Evolutionary conservation across 2,888 invertebrate species (phyloP).

Genomic region (Sepiola atlantica): DNA sequence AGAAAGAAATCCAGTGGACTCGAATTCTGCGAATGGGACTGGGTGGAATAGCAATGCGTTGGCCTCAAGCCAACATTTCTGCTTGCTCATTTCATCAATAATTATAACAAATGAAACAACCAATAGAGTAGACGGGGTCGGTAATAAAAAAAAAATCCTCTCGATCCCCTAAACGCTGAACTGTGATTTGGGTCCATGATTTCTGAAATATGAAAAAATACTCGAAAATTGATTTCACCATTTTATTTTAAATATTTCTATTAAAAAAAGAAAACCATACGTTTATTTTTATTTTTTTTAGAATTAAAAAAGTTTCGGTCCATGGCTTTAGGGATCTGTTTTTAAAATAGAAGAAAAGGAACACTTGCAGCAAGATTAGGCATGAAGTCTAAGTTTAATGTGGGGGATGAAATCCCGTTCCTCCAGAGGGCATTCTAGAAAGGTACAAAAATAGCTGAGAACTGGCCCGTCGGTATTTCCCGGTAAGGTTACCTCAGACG

Average conservation of each 20-base stretch:
- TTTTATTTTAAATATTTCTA: background rate
- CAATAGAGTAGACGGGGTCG: background rate
- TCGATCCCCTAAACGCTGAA: background rate
- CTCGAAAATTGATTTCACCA: background rate
- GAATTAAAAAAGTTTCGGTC: background rate
- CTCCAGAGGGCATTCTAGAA: too few relatives aligned
- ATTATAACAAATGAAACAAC: background rate
- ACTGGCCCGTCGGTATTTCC: too few relatives aligned
- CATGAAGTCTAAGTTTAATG: too few relatives aligned
- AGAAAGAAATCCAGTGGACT: background rate
- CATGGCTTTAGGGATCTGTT: background rate
- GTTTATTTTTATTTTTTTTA: background rate
- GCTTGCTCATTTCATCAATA: background rate
- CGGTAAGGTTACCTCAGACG: too few relatives aligned
- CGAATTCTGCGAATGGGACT: background rate
- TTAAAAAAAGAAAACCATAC: too few relatives aligned
- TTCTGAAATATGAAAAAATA: background rate
- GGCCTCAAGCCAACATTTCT: background rate
- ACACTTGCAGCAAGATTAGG: too few relatives aligned
- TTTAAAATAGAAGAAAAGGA: too few relatives aligned
- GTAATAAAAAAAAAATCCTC: background rate
- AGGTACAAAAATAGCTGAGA: too few relatives aligned
- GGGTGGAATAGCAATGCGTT: background rate
- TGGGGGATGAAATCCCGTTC: too few relatives aligned
- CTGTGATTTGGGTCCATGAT: background rate